These are phyloP conservation scores for Toxotes lorentzi DNA, from an alignment of 2,797 vertebrate species.

Conservation along the genomic window DNA sequence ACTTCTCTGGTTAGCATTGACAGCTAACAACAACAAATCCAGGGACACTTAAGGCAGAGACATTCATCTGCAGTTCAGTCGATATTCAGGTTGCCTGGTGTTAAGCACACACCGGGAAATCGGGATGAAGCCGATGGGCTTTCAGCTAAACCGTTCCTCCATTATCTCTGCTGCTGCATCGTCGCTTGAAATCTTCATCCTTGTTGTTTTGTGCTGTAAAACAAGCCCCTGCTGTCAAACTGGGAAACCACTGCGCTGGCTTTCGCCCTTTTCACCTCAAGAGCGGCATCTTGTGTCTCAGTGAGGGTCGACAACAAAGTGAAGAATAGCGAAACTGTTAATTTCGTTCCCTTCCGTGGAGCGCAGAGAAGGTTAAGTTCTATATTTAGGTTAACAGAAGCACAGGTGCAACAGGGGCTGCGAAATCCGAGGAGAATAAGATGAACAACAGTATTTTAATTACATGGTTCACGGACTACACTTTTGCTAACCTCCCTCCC, in stretches of 20 bases:
- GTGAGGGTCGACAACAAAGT: not conserved
- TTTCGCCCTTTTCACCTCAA: conserved; percentile 67
- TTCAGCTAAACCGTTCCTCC: conserved; percentile 40
- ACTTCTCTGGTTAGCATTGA: conserved; percentile 76
- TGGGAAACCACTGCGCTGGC: conserved; percentile 42
- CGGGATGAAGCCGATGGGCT: not conserved
- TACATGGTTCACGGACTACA: not conserved
- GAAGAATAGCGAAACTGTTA: not conserved
- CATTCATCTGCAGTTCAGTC: conserved; percentile 60
- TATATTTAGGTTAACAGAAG: not conserved
- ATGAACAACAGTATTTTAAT: not conserved
- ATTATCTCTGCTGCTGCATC: conserved; percentile 37
- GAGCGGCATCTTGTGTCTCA: conserved; percentile 77
- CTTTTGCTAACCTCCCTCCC: not conserved
- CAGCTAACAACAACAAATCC: conserved; percentile 83
- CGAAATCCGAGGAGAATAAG: too few relatives aligned
- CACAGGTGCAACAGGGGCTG: not conserved
- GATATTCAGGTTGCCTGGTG: conserved; percentile 27
- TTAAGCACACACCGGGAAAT: not conserved
- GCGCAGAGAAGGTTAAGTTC: not conserved
- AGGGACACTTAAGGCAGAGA: conserved; percentile 44
- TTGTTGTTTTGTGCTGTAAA: conserved; percentile 71
- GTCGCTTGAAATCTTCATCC: conserved; percentile 64
- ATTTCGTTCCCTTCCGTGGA: not conserved
- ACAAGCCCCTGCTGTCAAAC: conserved; percentile 79